A percentile compares a stretch with the other conserved stretches of the same genome.
Evolutionary conservation across 2,888 invertebrate genomes (phyloP).

Genomic region (Trichopoda pennipes): DNA sequence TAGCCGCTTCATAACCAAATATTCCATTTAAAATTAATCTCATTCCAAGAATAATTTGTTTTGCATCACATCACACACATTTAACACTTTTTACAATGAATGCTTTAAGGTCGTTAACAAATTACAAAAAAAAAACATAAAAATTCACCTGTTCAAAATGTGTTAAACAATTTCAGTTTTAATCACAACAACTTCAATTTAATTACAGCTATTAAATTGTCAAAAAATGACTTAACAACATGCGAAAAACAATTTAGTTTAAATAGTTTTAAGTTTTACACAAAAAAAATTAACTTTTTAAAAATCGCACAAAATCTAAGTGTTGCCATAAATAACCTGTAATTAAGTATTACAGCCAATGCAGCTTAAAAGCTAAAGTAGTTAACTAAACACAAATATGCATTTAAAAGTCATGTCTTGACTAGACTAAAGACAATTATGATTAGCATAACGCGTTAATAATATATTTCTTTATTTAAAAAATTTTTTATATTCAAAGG

Average conservation of each 20-base stretch:
- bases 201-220: slow-evolving; percentile 66
- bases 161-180: slow-evolving; percentile 56
- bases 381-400: neutral
- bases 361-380: slow-evolving; percentile 32
- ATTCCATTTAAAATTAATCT: neutral
- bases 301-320: slow-evolving; percentile 44
- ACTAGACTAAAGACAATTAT: slow-evolving; percentile 56
- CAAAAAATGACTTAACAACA: slow-evolving; percentile 59
- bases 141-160: slow-evolving; percentile 56
- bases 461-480: no score
- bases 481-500: no score
- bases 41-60: neutral
- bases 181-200: slow-evolving; percentile 62
- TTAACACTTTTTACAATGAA: neutral
- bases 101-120: slow-evolving; percentile 21
- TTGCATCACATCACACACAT: neutral
- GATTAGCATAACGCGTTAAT: slow-evolving; percentile 55
- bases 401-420: slow-evolving; percentile 11
- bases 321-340: slow-evolving; percentile 64
- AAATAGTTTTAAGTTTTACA: slow-evolving; percentile 5
- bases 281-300: slow-evolving; percentile 1
- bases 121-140: neutral
- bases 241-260: slow-evolving; percentile 56
- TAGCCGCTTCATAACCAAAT: neutral
- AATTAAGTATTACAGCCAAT: slow-evolving; percentile 60